These are phyloP conservation scores for Schizotus pectinicornis DNA, from an alignment of 2,888 invertebrate species.

Conservation along the genomic window DNA sequence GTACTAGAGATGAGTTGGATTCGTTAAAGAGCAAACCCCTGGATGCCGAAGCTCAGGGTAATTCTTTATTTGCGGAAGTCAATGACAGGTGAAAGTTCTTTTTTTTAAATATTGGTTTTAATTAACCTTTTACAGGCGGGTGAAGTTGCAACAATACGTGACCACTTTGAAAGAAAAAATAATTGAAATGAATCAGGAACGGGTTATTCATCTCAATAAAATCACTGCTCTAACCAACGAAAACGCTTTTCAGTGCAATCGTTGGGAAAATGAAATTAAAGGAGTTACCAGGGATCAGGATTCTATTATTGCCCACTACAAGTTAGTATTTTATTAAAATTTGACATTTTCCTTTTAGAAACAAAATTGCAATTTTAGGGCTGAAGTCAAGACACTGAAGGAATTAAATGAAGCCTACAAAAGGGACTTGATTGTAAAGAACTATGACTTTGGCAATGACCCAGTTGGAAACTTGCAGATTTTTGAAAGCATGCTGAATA, in stretches of 20 bases:
- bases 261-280: conserved; percentile 39
- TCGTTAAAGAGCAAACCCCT: conserved; percentile 44
- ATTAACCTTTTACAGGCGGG: conserved; percentile 37
- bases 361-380: too few species aligned
- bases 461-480: too few species aligned
- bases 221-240: conserved; percentile 39
- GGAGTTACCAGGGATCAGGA: neutral
- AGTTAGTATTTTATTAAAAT: too few species aligned
- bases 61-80: conserved; percentile 55
- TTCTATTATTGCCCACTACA: neutral
- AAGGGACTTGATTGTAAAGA: too few species aligned
- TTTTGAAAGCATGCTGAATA: too few species aligned
- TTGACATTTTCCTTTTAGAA: too few species aligned
- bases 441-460: too few species aligned
- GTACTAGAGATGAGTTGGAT: conserved; percentile 45
- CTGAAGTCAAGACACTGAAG: too few species aligned
- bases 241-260: conserved; percentile 35
- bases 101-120: neutral
- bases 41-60: conserved; percentile 47
- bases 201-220: conserved; percentile 32
- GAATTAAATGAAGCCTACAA: too few species aligned
- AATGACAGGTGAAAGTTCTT: conserved; percentile 45
- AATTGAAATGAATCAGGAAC: conserved; percentile 43
- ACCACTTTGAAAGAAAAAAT: conserved; percentile 46
- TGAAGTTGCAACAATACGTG: conserved; percentile 47